These are phyloP conservation scores for Rhopilema esculentum DNA, from an alignment of 30 jellyfish, hydroid and myxozoan species.

Conservation along the genomic window DNA sequence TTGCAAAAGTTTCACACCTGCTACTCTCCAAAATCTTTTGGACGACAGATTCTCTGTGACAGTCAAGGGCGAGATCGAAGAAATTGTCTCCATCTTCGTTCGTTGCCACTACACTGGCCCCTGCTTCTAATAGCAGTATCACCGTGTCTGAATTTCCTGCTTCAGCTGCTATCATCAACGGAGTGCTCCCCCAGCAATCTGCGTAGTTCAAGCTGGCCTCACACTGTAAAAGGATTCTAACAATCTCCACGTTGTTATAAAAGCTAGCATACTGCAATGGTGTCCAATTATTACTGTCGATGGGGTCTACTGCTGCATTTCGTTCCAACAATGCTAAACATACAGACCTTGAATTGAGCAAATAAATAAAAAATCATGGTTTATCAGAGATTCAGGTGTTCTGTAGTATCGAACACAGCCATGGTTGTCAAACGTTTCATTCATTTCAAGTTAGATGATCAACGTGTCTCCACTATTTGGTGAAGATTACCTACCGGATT, in stretches of 20 bases:
- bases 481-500: no score
- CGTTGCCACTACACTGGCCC: conserved; percentile 1
- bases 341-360: not conserved
- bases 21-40: conserved; percentile 16
- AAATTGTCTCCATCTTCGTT: conserved; percentile 17
- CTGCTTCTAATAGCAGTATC: conserved; percentile 1
- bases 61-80: conserved; percentile 26
- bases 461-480: no score
- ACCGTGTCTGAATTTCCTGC: conserved; percentile 12
- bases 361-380: no score
- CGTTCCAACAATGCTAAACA: not conserved
- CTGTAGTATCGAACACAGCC: no score
- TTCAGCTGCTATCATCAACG: conserved; percentile 24
- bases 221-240: not conserved
- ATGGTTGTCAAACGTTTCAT: no score
- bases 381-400: no score
- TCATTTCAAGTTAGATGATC: no score
- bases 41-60: conserved; percentile 12
- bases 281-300: conserved; percentile 3
- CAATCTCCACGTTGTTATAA: not conserved
- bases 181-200: conserved; percentile 9
- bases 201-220: not conserved
- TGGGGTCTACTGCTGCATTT: conserved; percentile 1
- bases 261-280: conserved; percentile 10
- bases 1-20: not conserved